Percentiles rank a stretch among this genome's conserved stretches.
phyloP scores from a whole-genome alignment of 2,888 invertebrate species.

The Dicycla oo region DNA sequence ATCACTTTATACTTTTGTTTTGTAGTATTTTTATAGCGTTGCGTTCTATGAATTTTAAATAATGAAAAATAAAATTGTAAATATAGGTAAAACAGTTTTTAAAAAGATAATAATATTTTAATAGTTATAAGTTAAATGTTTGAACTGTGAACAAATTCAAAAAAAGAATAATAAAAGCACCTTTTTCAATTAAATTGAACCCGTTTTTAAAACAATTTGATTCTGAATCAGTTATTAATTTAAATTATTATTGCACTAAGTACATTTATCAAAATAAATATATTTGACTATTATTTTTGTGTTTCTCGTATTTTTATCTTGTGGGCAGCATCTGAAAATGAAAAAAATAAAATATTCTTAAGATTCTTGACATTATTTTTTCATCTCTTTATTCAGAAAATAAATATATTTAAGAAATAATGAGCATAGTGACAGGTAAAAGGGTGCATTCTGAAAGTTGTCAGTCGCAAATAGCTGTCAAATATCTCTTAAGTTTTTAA shows the following conservation, averaged over 20 bases:
- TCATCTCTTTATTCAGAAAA: too few relatives aligned
- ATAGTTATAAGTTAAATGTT: slow-evolving; percentile 8
- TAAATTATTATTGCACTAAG: slow-evolving; percentile 80
- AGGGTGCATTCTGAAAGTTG: too few relatives aligned
- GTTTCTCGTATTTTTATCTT: slow-evolving; percentile 57
- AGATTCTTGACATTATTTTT: too few relatives aligned
- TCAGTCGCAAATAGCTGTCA: too few relatives aligned
- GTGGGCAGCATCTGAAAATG: slow-evolving; percentile 76
- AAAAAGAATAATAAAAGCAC: slow-evolving; percentile 57
- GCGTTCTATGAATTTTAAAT: background rate
- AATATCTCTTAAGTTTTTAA: too few relatives aligned
- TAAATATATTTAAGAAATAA: too few relatives aligned
- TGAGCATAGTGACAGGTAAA: too few relatives aligned
- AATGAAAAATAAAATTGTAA: slow-evolving; percentile 5
- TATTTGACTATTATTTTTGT: slow-evolving; percentile 66
- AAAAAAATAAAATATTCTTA: too few relatives aligned
- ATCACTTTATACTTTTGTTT: slow-evolving; percentile 40
- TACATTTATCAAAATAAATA: slow-evolving; percentile 72
- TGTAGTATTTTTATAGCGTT: background rate
- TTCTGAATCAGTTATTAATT: slow-evolving; percentile 67
- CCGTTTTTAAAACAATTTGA: slow-evolving; percentile 68
- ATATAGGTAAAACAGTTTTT: background rate
- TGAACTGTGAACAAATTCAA: slow-evolving; percentile 10
- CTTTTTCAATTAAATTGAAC: slow-evolving; percentile 71
- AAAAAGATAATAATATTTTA: background rate